phyloP scores from a whole-genome alignment of 2,888 invertebrate genomes.

The Cryptophagus acutangulus region DNA sequence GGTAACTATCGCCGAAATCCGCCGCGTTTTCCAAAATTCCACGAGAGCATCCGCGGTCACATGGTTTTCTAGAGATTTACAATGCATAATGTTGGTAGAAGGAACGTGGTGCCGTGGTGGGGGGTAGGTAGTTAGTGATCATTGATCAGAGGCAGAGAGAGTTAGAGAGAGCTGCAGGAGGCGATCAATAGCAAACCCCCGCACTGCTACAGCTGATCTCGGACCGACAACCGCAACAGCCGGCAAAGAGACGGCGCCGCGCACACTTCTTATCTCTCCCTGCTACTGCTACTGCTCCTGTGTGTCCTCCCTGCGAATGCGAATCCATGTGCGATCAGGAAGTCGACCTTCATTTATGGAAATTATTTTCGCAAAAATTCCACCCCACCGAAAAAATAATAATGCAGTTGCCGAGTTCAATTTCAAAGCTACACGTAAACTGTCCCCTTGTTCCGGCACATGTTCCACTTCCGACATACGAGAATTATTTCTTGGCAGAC shows the following conservation, averaged over 20 bases:
- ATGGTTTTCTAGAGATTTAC: slow-evolving; percentile 11
- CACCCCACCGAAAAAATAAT: too few relatives aligned
- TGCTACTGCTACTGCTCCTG: too few relatives aligned
- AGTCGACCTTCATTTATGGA: too few relatives aligned
- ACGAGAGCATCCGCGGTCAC: not conserved
- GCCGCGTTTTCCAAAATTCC: not conserved
- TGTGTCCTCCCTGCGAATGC: too few relatives aligned
- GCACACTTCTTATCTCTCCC: slow-evolving; percentile 28
- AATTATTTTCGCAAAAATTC: too few relatives aligned
- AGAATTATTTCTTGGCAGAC: too few relatives aligned
- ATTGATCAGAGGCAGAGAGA: slow-evolving; percentile 41
- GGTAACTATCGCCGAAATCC: too few relatives aligned
- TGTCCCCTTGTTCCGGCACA: too few relatives aligned
- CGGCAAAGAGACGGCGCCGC: slow-evolving; percentile 28
- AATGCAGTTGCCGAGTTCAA: too few relatives aligned
- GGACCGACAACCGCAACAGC: slow-evolving; percentile 37
- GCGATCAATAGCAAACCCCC: slow-evolving; percentile 44
- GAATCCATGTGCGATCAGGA: too few relatives aligned
- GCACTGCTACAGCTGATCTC: slow-evolving; percentile 47
- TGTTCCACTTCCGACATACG: too few relatives aligned
- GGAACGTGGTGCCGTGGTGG: slow-evolving; percentile 27
- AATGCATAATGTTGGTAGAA: slow-evolving; percentile 12
- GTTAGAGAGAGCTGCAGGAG: slow-evolving; percentile 25
- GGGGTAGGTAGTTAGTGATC: slow-evolving; percentile 33
- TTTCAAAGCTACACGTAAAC: too few relatives aligned